Base-by-base conservation (phyloP, 2,888 invertebrate genomes). In the Pheosia gnoma region DNA sequence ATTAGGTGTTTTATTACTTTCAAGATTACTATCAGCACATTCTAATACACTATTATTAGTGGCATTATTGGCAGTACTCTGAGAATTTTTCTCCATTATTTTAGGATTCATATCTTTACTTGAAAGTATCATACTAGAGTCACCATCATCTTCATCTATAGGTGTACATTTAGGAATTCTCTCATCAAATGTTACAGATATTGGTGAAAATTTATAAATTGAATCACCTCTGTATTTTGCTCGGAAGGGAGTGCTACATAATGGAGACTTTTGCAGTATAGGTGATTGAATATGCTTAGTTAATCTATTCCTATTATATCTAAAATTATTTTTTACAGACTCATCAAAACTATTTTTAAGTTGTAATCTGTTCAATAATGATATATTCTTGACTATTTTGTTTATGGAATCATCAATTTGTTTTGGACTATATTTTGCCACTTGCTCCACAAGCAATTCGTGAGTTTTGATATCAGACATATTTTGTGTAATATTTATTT, bases 131-230 rank as follows among this genome's bases (percentile, higher is more conserved):
- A 78, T 63, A 61, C 78, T 82, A 61, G 70, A 60, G 61, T 73
- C 71, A 61, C 60, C 72, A 8, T 74, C 75, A 60, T 78, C 78
- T 64, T 85, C 82, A 60, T 57, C 62, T 57, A 79, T 67, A 49
- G 78, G 70, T 7, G 65, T 61, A 75, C 62, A 67, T 13, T 81
- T 77, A 41, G 77, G 73, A 65, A 75, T 86, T 38, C 72, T 73
- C 58, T 77, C 70, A 49, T 79, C 58, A 69, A 72, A 78, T 59
- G 66, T 66, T 49, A 53, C 13, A 9, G 74, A 61, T 62, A 93
- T 92, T 51, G 93, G 92, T 45, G 93, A 93, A 67, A 91, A 88
- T 63, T 86, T 88, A 68, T 82, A 91, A 69, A 93, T 91, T 52
- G 92, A 91, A 67, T 86, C 83, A 8, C 87, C 86, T 72, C 90